These are phyloP conservation scores for Venustaconcha ellipsiformis DNA, from an alignment of 1,140 invertebrate species.

Conservation along the genomic window DNA sequence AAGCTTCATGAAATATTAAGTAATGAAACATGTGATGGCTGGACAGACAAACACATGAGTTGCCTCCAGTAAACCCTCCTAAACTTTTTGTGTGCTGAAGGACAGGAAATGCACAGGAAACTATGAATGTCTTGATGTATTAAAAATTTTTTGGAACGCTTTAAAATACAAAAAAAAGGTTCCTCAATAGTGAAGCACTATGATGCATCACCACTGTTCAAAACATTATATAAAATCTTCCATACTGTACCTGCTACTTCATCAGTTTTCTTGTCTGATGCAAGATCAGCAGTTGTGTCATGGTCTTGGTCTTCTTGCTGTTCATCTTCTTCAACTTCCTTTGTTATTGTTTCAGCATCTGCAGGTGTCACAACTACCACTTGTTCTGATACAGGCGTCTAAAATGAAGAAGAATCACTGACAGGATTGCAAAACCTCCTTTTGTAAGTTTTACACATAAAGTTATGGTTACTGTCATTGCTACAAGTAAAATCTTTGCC, in stretches of 20 bases:
- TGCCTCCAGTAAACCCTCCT: no score
- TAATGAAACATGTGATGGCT: no score
- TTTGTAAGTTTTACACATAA: no score
- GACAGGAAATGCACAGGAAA: not conserved
- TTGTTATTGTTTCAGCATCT: conserved; percentile 15
- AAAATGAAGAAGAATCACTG: conserved; percentile 6
- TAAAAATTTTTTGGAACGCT: not conserved
- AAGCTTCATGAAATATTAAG: no score
- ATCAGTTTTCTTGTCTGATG: conserved; percentile 53
- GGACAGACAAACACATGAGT: no score
- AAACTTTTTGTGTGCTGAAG: not conserved
- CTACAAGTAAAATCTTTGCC: no score
- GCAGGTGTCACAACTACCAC: conserved; percentile 35
- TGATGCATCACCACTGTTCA: not conserved
- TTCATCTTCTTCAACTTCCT: conserved; percentile 34
- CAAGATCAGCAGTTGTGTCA: conserved; percentile 30
- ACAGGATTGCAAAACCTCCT: no score
- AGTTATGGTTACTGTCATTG: no score
- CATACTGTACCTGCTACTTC: conserved; percentile 40
- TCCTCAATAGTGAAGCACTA: not conserved
- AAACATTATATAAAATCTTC: not conserved
- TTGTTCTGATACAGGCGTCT: conserved; percentile 43
- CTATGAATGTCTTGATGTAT: not conserved
- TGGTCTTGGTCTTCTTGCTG: conserved; percentile 36
- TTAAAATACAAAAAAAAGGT: not conserved